Evolutionary conservation across 2,888 invertebrate genomes (phyloP), one percentile per base, ranked within the genome.

Genomic region (Trachelus tabidus): DNA sequence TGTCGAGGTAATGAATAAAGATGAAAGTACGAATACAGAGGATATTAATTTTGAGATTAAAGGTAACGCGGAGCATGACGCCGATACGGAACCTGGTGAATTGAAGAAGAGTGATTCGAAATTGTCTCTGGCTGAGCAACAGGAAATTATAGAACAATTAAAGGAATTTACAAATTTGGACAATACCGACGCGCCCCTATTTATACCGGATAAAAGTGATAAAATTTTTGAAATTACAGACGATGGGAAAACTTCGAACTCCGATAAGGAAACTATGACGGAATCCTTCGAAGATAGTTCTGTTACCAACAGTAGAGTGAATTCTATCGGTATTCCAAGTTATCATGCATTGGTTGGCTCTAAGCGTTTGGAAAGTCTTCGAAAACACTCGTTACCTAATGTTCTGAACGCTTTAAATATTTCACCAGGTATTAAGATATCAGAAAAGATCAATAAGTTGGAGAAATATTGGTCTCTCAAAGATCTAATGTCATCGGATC

Each of bases 141-240:
- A 85, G 34, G 85, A 86, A 33, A 88, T 91, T 34, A 89, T 91
- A 11, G 85, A 90, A 77, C 91, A 91, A 76, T 81, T 91, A 33
- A 85, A 90, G 74, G 90, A 90, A 76, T 90, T 91, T 75, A 85
- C 87, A 0, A 89, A 91, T 80, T 82, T 91, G 73, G 90, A 91
- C 78, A 89, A 90, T 75, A 81, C 81, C 0, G 80, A 88, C 56
- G 89, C 88, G 4, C 88, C 89, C 0, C 79, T 88, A 1, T 89
- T 88, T 34, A 87, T 89, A 71, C 88, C 88, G 0, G 83, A 86
- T 31, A 81, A 77, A 37, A 73, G 34, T 37, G 75, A 75, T 34
- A 75, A 78, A 73, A 76, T 75, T 33, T 73, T 73, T 31, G 76
- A 78, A 33, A 73, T 75, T 35, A 11, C 34, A 73, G 76, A 78